Conservation (phyloP, 2,113 vertebrate genomes). For the Prionailurus viverrinus region DNA sequence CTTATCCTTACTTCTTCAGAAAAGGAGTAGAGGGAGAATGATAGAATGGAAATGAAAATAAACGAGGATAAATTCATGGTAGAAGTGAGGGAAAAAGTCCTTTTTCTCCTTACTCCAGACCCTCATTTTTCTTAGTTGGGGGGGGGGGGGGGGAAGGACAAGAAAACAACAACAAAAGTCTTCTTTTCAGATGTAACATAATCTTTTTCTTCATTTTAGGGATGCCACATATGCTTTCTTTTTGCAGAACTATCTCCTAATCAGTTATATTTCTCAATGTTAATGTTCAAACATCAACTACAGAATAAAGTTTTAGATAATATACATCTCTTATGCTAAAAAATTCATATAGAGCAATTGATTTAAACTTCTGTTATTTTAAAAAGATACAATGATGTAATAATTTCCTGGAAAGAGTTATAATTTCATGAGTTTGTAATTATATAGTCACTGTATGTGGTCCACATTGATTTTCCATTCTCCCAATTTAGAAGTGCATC, state of each 20-base stretch:
- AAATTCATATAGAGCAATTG: not conserved
- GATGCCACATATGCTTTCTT: not conserved
- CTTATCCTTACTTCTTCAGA: not conserved
- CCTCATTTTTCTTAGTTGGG: not conserved
- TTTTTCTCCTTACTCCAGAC: not conserved
- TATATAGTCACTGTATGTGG: slow-evolving; percentile 34
- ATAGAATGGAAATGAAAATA: not conserved
- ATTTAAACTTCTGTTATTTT: slow-evolving; percentile 37
- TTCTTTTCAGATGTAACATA: not conserved
- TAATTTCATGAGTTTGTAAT: slow-evolving; percentile 68
- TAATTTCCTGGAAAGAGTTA: slow-evolving; percentile 73
- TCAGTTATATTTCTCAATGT: slow-evolving; percentile 6
- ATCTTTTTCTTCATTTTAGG: not conserved
- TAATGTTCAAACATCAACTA: not conserved
- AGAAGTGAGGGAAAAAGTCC: not conserved
- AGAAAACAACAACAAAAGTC: not conserved
- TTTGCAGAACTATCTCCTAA: not conserved
- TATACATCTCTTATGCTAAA: not conserved
- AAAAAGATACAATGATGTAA: slow-evolving; percentile 14
- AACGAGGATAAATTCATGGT: not conserved
- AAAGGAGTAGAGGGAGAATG: not conserved
- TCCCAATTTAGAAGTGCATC: slow-evolving; percentile 60
- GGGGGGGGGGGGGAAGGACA: not conserved
- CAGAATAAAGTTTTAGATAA: slow-evolving; percentile 40
- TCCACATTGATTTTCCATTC: slow-evolving; percentile 69